These are phyloP conservation scores for Euspilapteryx auroguttella DNA, from an alignment of 2,888 invertebrate genomes.

Conservation along the genomic window DNA sequence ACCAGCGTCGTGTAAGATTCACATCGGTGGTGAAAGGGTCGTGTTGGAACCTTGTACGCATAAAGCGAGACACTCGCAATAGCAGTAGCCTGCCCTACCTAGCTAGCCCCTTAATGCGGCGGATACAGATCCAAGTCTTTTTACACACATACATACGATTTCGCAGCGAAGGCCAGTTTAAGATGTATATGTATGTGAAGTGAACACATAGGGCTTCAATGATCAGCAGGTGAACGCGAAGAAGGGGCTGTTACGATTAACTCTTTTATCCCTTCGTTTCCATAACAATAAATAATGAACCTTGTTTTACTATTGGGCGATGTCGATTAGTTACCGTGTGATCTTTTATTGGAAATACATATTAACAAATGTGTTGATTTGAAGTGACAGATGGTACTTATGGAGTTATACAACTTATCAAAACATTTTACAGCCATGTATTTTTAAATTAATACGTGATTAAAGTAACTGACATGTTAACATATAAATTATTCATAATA, in stretches of 20 bases:
- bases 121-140: slow-evolving; percentile 56
- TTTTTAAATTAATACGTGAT: no score
- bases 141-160: slow-evolving; percentile 37
- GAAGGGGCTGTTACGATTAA: slow-evolving; percentile 60
- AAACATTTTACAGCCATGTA: no score
- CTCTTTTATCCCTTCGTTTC: slow-evolving; percentile 60
- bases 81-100: slow-evolving; percentile 23
- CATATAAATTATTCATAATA: no score
- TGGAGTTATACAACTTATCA: no score
- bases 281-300: slow-evolving; percentile 61
- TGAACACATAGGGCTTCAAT: slow-evolving; percentile 57
- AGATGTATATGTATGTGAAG: slow-evolving; percentile 50
- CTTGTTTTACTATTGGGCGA: slow-evolving; percentile 47
- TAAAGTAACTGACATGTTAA: no score
- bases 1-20: slow-evolving; percentile 33
- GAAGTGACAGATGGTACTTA: no score
- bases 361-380: slow-evolving; percentile 11
- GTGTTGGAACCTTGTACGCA: slow-evolving; percentile 35
- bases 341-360: slow-evolving; percentile 18
- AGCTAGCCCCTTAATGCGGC: slow-evolving; percentile 55
- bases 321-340: slow-evolving; percentile 48
- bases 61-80: slow-evolving; percentile 50
- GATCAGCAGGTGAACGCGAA: slow-evolving; percentile 48
- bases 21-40: slow-evolving; percentile 42
- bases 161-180: slow-evolving; percentile 55